Conservation (phyloP, 2,797 vertebrate genomes). For the Phoeniculus purpureus region DNA sequence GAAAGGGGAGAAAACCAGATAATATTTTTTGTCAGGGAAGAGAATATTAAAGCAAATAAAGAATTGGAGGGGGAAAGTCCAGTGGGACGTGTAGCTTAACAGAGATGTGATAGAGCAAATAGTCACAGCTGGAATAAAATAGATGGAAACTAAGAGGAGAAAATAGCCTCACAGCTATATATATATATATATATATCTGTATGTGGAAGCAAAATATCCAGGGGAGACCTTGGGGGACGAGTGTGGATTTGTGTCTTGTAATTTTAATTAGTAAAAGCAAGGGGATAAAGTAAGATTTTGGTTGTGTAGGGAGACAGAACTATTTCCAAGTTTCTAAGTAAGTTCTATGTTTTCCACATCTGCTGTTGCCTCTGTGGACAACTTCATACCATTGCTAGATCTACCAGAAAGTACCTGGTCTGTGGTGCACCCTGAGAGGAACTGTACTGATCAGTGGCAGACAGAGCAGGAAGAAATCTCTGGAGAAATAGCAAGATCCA, state of each 20-base stretch:
- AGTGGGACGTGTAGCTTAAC: slow-evolving; percentile 35
- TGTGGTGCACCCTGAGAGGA: neutral
- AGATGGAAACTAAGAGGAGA: slow-evolving; percentile 20
- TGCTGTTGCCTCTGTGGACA: neutral
- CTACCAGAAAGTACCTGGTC: neutral
- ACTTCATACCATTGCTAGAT: neutral
- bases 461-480: neutral
- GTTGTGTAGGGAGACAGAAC: slow-evolving; percentile 10
- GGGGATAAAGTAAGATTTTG: slow-evolving; percentile 37
- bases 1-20: slow-evolving; percentile 34
- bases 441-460: neutral
- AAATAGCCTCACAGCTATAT: slow-evolving; percentile 29
- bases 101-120: slow-evolving; percentile 49
- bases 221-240: slow-evolving; percentile 8
- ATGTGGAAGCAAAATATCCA: slow-evolving; percentile 39
- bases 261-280: slow-evolving; percentile 45
- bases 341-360: neutral
- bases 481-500: neutral
- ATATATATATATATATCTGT: neutral
- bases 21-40: slow-evolving; percentile 35
- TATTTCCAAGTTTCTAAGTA: slow-evolving; percentile 7
- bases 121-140: slow-evolving; percentile 15
- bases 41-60: slow-evolving; percentile 62
- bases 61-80: slow-evolving; percentile 11
- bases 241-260: slow-evolving; percentile 44